Conservation (phyloP, 2,113 vertebrate genomes). For the Poicephalus meyeri region DNA sequence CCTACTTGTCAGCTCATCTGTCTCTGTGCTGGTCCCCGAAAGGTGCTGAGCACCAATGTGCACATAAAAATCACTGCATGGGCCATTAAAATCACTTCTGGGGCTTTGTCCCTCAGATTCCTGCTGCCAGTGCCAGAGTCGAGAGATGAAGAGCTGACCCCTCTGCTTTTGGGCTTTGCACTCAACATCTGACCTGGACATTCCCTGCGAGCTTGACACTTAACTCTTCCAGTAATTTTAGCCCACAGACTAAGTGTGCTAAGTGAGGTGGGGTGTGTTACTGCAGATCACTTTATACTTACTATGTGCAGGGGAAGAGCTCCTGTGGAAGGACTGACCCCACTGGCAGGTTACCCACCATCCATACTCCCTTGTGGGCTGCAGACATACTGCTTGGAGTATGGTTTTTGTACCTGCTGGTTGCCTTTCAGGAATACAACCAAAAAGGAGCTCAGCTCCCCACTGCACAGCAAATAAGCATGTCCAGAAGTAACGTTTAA, state of each 20-base stretch:
- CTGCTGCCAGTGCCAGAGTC: not conserved
- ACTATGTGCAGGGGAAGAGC: not conserved
- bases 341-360: not conserved
- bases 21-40: not conserved
- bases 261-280: not conserved
- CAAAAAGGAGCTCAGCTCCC: not conserved
- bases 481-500: not conserved
- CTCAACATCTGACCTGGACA: not conserved
- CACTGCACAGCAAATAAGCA: not conserved
- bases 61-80: fast-evolving
- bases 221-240: not conserved
- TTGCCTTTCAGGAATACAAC: not conserved
- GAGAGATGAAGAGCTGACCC: not conserved
- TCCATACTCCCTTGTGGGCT: fast-evolving
- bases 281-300: not conserved
- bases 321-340: not conserved
- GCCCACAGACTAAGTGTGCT: not conserved
- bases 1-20: not conserved
- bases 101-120: not conserved
- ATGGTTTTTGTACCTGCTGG: not conserved
- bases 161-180: not conserved
- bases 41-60: not conserved
- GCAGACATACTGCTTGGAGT: not conserved
- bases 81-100: not conserved
- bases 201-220: not conserved